These are phyloP conservation scores for Podiceps cristatus DNA, from an alignment of 2,113 vertebrate genomes.

Conservation along the genomic window DNA sequence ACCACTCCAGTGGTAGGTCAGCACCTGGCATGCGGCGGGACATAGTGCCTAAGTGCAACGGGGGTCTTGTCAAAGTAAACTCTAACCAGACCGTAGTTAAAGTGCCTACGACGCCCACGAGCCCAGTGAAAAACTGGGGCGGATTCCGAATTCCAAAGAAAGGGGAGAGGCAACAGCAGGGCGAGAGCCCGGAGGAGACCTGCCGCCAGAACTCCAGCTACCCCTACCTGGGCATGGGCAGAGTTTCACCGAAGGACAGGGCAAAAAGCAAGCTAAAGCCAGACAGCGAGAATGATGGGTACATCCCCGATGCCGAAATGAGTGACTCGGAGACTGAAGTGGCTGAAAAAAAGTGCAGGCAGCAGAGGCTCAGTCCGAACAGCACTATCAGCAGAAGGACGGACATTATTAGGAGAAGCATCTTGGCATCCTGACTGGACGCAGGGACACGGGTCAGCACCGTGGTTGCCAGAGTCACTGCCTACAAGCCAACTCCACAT, in stretches of 20 bases:
- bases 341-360: conserved; percentile 84
- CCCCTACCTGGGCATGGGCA: conserved; percentile 69
- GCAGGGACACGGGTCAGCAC: neutral
- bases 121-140: conserved; percentile 90
- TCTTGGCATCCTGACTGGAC: conserved; percentile 89
- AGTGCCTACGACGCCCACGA: conserved; percentile 78
- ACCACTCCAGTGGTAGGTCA: conserved; percentile 67
- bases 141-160: conserved; percentile 96
- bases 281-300: conserved; percentile 82
- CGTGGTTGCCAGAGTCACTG: neutral
- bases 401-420: conserved; percentile 90
- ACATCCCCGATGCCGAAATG: conserved; percentile 78
- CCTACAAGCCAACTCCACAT: conserved; percentile 3
- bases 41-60: conserved; percentile 77
- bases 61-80: conserved; percentile 77
- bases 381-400: conserved; percentile 82
- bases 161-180: conserved; percentile 80
- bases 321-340: conserved; percentile 84
- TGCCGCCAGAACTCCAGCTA: conserved; percentile 72
- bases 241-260: conserved; percentile 72
- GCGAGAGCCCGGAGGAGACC: conserved; percentile 49
- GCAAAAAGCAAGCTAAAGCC: conserved; percentile 79
- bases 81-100: conserved; percentile 73
- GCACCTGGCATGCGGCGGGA: conserved; percentile 67
- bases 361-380: conserved; percentile 83